A percentile compares a stretch with the other conserved stretches of the same genome.
Conservation (phyloP, 2,888 invertebrate species). For the Heliothis peltigera region DNA sequence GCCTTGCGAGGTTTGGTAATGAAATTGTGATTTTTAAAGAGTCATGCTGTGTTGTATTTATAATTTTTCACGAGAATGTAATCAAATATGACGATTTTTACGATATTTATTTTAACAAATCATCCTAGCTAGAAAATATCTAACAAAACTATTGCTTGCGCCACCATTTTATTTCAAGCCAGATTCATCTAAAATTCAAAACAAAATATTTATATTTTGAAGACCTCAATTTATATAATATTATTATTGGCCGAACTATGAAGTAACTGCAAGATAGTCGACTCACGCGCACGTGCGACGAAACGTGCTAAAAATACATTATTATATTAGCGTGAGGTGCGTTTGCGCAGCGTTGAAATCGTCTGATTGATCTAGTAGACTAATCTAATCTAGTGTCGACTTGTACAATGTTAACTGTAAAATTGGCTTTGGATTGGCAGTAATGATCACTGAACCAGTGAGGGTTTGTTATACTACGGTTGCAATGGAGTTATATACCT, state of each 20-base stretch:
- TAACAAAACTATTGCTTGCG: slow-evolving; percentile 5
- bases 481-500: neutral
- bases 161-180: slow-evolving; percentile 10
- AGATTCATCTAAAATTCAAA: slow-evolving; percentile 2
- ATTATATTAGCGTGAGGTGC: slow-evolving; percentile 37
- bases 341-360: slow-evolving; percentile 34
- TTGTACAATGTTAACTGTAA: slow-evolving; percentile 30
- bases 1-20: slow-evolving; percentile 7
- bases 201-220: slow-evolving; percentile 16
- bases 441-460: slow-evolving; percentile 14
- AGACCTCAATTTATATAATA: slow-evolving; percentile 23
- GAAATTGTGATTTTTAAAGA: slow-evolving; percentile 9
- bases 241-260: slow-evolving; percentile 36
- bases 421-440: slow-evolving; percentile 32
- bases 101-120: slow-evolving; percentile 9
- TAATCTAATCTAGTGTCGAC: slow-evolving; percentile 21
- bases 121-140: neutral
- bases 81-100: neutral
- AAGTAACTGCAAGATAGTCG: slow-evolving; percentile 42
- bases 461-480: neutral
- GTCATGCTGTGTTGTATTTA: slow-evolving; percentile 25
- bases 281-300: slow-evolving; percentile 43
- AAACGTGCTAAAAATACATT: slow-evolving; percentile 60
- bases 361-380: slow-evolving; percentile 26
- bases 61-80: neutral